A percentile compares a stretch with the other conserved stretches of the same genome.
phyloP scores from a whole-genome alignment of 2,797 vertebrate species.

The Sebastes steindachneri region DNA sequence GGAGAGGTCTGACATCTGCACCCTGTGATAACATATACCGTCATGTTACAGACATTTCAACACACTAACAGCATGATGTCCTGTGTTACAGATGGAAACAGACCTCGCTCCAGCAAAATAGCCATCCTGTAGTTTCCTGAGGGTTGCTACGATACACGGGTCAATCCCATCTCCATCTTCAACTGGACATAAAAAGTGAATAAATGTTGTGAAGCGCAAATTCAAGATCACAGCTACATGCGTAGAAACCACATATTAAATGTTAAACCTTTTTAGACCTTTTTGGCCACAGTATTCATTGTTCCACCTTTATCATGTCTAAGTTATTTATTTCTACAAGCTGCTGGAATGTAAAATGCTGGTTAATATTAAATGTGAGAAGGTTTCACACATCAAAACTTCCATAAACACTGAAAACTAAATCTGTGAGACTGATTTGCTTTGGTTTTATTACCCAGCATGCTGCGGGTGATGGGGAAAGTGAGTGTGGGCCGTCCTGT shows the following conservation, averaged over 20 bases:
- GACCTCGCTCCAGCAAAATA: slow-evolving; percentile 98
- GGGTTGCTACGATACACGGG: slow-evolving; percentile 91
- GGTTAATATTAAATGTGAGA: neutral
- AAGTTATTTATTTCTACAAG: neutral
- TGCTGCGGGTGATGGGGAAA: slow-evolving; percentile 93
- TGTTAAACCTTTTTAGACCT: neutral
- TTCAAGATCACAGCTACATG: neutral
- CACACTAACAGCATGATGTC: neutral
- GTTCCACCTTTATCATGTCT: neutral
- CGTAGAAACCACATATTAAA: neutral
- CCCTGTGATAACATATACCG: slow-evolving; percentile 75
- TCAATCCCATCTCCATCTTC: slow-evolving; percentile 92
- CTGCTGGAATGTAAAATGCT: neutral
- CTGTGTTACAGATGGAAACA: neutral
- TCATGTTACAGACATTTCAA: neutral
- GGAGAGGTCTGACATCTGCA: slow-evolving; percentile 91
- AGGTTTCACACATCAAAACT: neutral
- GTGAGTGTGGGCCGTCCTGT: slow-evolving; percentile 94
- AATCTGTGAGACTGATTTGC: neutral
- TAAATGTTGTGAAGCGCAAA: neutral
- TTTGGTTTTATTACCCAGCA: slow-evolving; percentile 87
- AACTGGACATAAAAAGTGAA: slow-evolving; percentile 76
- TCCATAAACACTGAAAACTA: neutral
- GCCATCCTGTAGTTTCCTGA: slow-evolving; percentile 96
- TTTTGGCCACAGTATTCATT: neutral